Base-by-base conservation (phyloP, 2,113 vertebrate genomes). In the Henicopernis longicauda region DNA sequence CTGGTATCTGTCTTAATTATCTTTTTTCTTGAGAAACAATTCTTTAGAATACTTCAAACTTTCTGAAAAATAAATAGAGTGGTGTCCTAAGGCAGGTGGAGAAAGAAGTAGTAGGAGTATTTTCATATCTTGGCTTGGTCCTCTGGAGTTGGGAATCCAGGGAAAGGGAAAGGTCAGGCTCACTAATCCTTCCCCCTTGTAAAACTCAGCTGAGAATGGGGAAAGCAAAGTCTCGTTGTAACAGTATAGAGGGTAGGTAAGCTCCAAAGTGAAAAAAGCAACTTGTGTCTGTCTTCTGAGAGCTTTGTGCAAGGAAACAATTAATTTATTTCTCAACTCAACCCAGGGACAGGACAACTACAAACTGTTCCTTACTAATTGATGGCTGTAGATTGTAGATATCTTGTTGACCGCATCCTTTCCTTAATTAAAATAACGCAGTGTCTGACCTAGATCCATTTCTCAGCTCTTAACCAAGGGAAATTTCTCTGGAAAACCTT, bases 21-120 rank as follows among this genome's bases (percentile, higher is more conserved):
- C 3, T 17, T 58, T 73, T 81, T 78, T 21, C n/a, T 86, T 86
- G 59, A 84, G 32, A 95, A 91, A 45, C 2, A 69, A 45, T 83
- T 83, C 18, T 86, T 86, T n/a, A 81, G 29, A 80, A 70, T 83
- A 66, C 12, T 83, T 95, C n/a, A 89, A 42, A 65, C 55, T 59
- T 55, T 89, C 69, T 67, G 34, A 87, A 93, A 89, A 86, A 72
- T 44, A 54, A 57, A 38, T 8, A n/a, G 6, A 79, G 5, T 14
- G 3, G 7, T 65, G 9, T 76, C 52, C 45, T 81, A 34, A 86
- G 50, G n/a, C 22, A 83, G 58, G 29, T 17, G 88, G 34, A 62
- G 54, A 82, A 61, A 54, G 13, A 82, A 95, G 61, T 47, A 69
- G 20, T 36, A 67, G 13, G 23, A 47, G 13, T 32, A 22, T 58